Base-by-base conservation (phyloP, 2,797 vertebrate species). In the Hozukius guyotensis region DNA sequence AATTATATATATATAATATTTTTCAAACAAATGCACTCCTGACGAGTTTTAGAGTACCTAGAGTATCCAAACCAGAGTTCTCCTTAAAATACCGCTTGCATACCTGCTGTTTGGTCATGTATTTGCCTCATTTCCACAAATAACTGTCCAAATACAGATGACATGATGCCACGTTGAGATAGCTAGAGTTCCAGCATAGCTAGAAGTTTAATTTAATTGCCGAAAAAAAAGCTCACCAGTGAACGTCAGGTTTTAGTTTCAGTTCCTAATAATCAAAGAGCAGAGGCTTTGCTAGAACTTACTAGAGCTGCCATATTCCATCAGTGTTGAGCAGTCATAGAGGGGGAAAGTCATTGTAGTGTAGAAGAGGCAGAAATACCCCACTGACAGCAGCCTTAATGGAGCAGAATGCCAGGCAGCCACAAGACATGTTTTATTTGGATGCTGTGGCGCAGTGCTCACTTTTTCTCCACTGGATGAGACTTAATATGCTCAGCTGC, bases 331-430 rank as follows among this genome's bases (percentile, higher is more conserved):
- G 66, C 59, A 75, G 64, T 69, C 72, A 69, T 55, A 73, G 38
- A 63, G 67, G 49, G 49, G 42, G 31, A 76, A 84, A 71, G 13
- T 62, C 57, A 55, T 27, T 70, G 79, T 77, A 18, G 27, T 79
- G 72, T 60, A 53, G 67, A 73, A 69, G 25, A 87, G 25, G 62
- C 59, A 81, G 66, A 72, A 68, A 53, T 55, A 52, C 61, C 46
- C 74, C 56, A 55, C 63, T 78, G 75, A 88, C 76, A 75, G 61
- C 60, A 74, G 62, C 80, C 53, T 65, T 73, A 80, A 81, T 55
- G 42, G 76, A 75, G 5, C 72, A 66, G 34, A 84, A 80, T 78
- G 71, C 69, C 64, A 62, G 24, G 49, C 72, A 73, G 52, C 66
- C 49, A 55, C 20, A n/a, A 70, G 31, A 62, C 25, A 29, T 63